These are phyloP conservation scores for Heliconius erato DNA, from an alignment of 2,888 invertebrate genomes.

Conservation along the genomic window DNA sequence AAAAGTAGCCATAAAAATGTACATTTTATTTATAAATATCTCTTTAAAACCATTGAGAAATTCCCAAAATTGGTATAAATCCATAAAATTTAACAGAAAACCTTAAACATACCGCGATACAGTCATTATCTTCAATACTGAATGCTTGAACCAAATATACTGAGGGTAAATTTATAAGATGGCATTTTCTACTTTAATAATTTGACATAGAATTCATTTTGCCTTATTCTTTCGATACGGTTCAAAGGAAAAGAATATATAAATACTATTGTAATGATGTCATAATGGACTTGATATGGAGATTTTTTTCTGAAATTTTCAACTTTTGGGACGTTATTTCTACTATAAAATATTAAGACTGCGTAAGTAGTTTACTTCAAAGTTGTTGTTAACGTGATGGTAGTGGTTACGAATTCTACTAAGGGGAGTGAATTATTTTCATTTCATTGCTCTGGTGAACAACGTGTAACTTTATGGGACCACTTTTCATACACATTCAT, in stretches of 20 bases:
- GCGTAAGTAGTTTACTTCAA: not conserved
- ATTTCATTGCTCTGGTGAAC: too few relatives aligned
- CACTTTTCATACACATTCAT: too few relatives aligned
- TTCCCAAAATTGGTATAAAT: conserved; percentile 56
- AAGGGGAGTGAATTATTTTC: too few relatives aligned
- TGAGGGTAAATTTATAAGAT: not conserved
- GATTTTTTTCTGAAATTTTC: conserved; percentile 5
- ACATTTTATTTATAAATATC: conserved; percentile 38
- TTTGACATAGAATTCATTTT: conserved; percentile 19
- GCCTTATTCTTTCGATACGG: not conserved
- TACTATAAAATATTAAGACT: not conserved
- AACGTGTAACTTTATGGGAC: too few relatives aligned
- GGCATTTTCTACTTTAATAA: not conserved
- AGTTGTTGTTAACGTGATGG: too few relatives aligned
- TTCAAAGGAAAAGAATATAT: conserved; percentile 49
- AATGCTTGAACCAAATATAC: conserved; percentile 38
- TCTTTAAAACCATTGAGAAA: conserved; percentile 16
- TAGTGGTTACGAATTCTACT: too few relatives aligned
- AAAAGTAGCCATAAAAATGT: not conserved
- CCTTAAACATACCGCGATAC: conserved; percentile 41
- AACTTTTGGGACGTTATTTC: not conserved
- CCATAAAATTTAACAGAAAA: conserved; percentile 49
- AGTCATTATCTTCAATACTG: conserved; percentile 46
- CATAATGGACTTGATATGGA: conserved; percentile 35
- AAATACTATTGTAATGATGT: conserved; percentile 51